Base-by-base conservation (phyloP, 1,140 invertebrate genomes). In the Microplitis demolitor region DNA sequence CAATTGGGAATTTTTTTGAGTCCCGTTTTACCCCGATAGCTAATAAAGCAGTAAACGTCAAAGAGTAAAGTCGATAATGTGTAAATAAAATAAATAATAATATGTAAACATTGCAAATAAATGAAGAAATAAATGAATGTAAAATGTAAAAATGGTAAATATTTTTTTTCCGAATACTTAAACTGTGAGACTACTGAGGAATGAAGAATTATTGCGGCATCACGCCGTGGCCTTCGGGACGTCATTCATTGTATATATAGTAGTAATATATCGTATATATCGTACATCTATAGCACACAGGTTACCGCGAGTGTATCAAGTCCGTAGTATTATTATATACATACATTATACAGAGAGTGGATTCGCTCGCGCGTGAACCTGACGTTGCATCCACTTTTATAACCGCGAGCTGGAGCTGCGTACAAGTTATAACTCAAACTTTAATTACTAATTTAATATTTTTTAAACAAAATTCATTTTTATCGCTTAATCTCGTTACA, bases 401-500 rank as follows among this genome's bases (percentile, higher is more conserved):
- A 31, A 60, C 56, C 24, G 24, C 24, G 24, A 24, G 24, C 24
- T 24, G 24, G 24, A 24, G 24, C 24, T 24, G 56, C 16, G 56
- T 33, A 6, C 16, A 33, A 60, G 14, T 31, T 60, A 54, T 14
- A n/a, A n/a, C 51, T 6, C 33, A 31, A 62, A 62, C 60, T 62
- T 62, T 62, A 62, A 62, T 62, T 62, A 62, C 33, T 13, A 62
- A 35, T 62, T 62, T 62, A 35, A 35, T 3, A n/a, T 62, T 35
- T 37, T 35, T 31, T 31, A 3, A 35, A 13, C 4, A 8, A 3
- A 4, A 62, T 56, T 56, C 16, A 56, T 56, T 56, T 24, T 16
- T 56, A 56, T 56, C n/a, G 11, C 6, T 24, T 6, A 11, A 45
- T 45, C 39, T 45, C 11, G 39, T 45, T 45, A 45, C 39, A 45